Percentiles rank a stretch among this genome's conserved stretches.
Evolutionary conservation across 2,113 vertebrate genomes (phyloP).

Genomic region (Hymenochirus boettgeri): DNA sequence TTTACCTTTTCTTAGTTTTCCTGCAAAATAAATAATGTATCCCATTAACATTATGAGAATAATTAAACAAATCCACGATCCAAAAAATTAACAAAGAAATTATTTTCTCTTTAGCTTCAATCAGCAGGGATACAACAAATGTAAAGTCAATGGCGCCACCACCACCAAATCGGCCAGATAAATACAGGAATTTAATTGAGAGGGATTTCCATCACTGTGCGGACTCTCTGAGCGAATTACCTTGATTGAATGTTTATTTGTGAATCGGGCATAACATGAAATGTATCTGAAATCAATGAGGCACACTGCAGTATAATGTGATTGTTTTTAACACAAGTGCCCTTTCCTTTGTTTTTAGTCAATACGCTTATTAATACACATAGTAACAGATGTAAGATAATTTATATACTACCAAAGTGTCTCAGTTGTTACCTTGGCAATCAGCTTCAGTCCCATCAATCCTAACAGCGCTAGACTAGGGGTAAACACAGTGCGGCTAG

Average conservation of each 20-base stretch:
- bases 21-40: too few species aligned
- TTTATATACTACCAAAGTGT: constrained; percentile 45
- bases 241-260: neutral
- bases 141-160: neutral
- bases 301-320: neutral
- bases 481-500: too few species aligned
- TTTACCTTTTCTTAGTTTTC: too few species aligned
- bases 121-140: neutral
- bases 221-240: neutral
- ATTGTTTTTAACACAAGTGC: neutral
- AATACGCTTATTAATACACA: constrained; percentile 51
- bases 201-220: neutral
- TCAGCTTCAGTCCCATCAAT: too few species aligned
- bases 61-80: too few species aligned
- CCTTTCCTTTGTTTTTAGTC: constrained; percentile 43
- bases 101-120: neutral
- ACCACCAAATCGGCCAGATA: neutral
- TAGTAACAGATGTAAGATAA: constrained; percentile 55
- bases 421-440: constrained; percentile 35
- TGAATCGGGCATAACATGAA: neutral
- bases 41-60: too few species aligned
- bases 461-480: too few species aligned
- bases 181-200: neutral
- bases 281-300: constrained; percentile 4
- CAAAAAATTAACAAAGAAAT: neutral